Conservation (phyloP, 2,113 vertebrate species). For the Micronisus gabar region DNA sequence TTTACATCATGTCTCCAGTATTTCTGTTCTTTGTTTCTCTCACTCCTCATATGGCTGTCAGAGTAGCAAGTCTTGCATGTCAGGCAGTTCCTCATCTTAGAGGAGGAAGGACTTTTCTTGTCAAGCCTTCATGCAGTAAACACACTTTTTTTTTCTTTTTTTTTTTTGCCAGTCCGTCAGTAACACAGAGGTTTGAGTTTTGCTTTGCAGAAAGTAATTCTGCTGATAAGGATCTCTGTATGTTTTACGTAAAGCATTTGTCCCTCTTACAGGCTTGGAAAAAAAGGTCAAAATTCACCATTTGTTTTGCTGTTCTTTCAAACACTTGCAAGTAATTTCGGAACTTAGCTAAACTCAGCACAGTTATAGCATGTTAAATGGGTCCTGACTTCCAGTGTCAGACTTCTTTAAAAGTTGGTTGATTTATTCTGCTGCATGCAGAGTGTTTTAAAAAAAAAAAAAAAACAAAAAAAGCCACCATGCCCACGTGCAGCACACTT, state of each 20-base stretch:
- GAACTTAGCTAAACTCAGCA: not conserved
- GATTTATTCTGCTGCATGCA: not conserved
- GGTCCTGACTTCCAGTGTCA: not conserved
- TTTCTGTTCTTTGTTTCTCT: slow-evolving; percentile 11
- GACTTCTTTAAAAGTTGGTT: not conserved
- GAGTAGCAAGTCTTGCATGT: not conserved
- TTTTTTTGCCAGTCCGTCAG: not conserved
- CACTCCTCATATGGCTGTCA: not conserved
- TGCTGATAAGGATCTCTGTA: not conserved
- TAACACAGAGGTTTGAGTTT: not conserved
- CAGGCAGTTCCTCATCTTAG: slow-evolving; percentile 3
- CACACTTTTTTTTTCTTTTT: not conserved
- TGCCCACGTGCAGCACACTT: accelerated
- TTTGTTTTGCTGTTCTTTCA: not conserved
- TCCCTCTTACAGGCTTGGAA: not conserved
- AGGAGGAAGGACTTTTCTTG: not conserved
- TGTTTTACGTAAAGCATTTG: not conserved
- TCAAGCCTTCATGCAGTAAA: not conserved
- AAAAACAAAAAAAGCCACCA: not conserved
- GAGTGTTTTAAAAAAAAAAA: not conserved
- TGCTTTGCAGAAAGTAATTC: not conserved
- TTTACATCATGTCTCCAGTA: not conserved
- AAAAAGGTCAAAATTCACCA: not conserved
- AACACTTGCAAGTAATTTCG: not conserved
- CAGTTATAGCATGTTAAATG: accelerated